Base-by-base conservation (phyloP, 2,888 invertebrate genomes). In the Oxycera nigricornis region DNA sequence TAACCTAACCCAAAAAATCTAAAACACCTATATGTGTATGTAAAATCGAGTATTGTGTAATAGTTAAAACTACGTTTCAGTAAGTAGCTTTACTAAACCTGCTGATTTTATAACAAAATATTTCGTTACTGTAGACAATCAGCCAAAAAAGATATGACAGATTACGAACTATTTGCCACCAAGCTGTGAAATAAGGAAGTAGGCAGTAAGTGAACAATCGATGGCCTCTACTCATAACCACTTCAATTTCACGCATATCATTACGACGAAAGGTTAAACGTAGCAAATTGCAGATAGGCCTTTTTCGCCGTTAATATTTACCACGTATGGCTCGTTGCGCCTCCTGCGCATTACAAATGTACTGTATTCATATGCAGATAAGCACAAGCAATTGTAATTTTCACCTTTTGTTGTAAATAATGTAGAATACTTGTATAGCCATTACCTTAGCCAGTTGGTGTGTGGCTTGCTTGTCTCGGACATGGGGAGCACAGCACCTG, bases 231-330 rank as follows among this genome's bases (percentile, higher is more conserved):
- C 73, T 68, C 30, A 72, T 72, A 72, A 73, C 73, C 41, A 73
- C 73, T 75, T 73, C 75, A 75, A 75, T 75, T 75, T 75, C 75
- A 75, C 73, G 75, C 75, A 75, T 75, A 75, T 75, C 73, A 75
- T 73, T 75, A 65, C 41, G 26, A 50, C 52, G 62, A 41, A 65
- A 73, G 52, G 73, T 70, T 73, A 73, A 73, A 73, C 72, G 72
- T 55, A 61, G 70, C 70, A 75, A 75, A 75, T 75, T 75, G 73
- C 73, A 70, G 73, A 75, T 65, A 67, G 73, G 50, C 50, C 28
- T 72, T 22, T 52, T 24, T n/a, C 67, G 31, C 50, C 31, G 52
- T 52, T 20, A 22, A 9, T n/a, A n/a, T n/a, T 20, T 31, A 11
- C 31, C 9, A 20, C 22, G 14, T 55, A 20, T 31, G 20, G 30